Conservation (phyloP, 2,888 invertebrate species). For the Odontothrips loti region DNA sequence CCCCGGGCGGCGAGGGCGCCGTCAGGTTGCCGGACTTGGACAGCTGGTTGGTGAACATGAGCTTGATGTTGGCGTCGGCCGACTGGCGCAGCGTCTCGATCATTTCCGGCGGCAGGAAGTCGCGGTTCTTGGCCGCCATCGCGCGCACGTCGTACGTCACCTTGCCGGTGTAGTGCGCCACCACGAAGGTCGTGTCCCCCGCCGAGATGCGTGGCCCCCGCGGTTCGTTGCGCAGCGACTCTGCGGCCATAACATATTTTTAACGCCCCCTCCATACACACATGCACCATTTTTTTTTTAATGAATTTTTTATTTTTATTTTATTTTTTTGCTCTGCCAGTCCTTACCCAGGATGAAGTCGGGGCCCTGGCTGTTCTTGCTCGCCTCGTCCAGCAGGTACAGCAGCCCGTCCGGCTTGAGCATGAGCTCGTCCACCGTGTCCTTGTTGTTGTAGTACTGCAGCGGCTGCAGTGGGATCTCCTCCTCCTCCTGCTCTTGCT, state of each 20-base stretch:
- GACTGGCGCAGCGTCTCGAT: slow-evolving; percentile 80
- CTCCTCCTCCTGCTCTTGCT: slow-evolving; percentile 72
- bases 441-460: slow-evolving; percentile 82
- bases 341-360: slow-evolving; percentile 64
- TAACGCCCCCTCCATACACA: no score
- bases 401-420: slow-evolving; percentile 78
- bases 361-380: slow-evolving; percentile 65
- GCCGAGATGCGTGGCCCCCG: slow-evolving; percentile 44
- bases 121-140: slow-evolving; percentile 84
- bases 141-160: slow-evolving; percentile 77
- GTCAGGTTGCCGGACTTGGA: slow-evolving; percentile 82
- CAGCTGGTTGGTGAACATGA: slow-evolving; percentile 77
- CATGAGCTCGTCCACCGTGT: slow-evolving; percentile 81
- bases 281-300: background rate
- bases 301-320: slow-evolving; percentile 31
- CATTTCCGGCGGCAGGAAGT: slow-evolving; percentile 86
- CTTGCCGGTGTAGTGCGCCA: slow-evolving; percentile 88
- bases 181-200: slow-evolving; percentile 67
- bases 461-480: slow-evolving; percentile 66
- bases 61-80: slow-evolving; percentile 61
- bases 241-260: slow-evolving; percentile 43
- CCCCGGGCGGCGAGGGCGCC: slow-evolving; percentile 47
- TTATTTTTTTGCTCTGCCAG: background rate
- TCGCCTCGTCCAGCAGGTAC: slow-evolving; percentile 81
- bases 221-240: slow-evolving; percentile 46